Conservation (phyloP, 2,888 invertebrate genomes). For the Nowickia ferox region DNA sequence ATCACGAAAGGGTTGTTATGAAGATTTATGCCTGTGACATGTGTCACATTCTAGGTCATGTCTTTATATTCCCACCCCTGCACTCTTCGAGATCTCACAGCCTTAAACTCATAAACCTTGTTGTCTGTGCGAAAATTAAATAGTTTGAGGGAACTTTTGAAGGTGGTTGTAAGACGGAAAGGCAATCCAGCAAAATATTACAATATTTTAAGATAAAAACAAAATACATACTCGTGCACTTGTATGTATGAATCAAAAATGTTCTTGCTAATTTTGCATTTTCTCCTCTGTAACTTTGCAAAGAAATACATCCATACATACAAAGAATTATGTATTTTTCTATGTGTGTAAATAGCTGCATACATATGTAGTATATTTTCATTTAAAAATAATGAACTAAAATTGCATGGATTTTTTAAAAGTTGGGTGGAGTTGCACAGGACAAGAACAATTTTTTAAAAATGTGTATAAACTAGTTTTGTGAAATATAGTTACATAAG, state of each 20-base stretch:
- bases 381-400: no score
- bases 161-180: not conserved
- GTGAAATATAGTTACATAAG: no score
- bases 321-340: no score
- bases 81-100: not conserved
- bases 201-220: conserved; percentile 7
- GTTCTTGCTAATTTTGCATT: not conserved
- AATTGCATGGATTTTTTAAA: no score
- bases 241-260: not conserved
- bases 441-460: no score
- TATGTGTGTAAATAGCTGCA: no score
- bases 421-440: no score
- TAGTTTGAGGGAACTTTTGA: not conserved
- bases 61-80: conserved; percentile 31
- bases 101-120: not conserved
- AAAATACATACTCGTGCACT: not conserved
- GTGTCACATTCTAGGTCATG: conserved; percentile 75
- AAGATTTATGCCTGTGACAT: conserved; percentile 75
- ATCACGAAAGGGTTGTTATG: conserved; percentile 71
- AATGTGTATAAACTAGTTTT: no score
- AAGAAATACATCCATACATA: no score
- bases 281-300: not conserved
- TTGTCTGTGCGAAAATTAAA: conserved; percentile 11
- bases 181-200: not conserved
- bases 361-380: no score